Evolutionary conservation across 2,797 vertebrate genomes (phyloP).

Genomic region (Ctenopoma kingsleyae): DNA sequence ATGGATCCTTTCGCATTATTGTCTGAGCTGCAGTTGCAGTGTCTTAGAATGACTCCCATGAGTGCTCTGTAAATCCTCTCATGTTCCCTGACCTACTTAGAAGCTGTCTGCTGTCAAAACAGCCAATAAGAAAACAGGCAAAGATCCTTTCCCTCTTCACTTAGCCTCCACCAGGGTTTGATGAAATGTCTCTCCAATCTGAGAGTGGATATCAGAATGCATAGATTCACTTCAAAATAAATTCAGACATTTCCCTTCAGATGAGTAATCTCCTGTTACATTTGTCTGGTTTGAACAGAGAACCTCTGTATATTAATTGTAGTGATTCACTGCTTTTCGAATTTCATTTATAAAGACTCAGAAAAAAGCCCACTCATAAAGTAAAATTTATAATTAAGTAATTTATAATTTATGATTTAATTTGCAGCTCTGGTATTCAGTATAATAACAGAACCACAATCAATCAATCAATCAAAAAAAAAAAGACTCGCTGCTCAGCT

Average conservation of each 20-base stretch:
- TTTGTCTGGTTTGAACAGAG: slow-evolving; percentile 11
- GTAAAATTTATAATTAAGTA: slow-evolving; percentile 22
- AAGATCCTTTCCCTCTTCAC: slow-evolving; percentile 70
- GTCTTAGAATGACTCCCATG: slow-evolving; percentile 79
- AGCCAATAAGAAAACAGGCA: slow-evolving; percentile 82
- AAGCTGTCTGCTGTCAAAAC: slow-evolving; percentile 84
- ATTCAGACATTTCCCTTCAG: slow-evolving; percentile 31
- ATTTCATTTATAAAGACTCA: slow-evolving; percentile 10
- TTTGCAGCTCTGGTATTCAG: slow-evolving; percentile 15
- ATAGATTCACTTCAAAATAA: slow-evolving; percentile 43
- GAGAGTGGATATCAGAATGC: slow-evolving; percentile 51
- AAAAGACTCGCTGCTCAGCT: neutral
- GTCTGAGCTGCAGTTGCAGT: slow-evolving; percentile 76
- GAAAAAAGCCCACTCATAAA: neutral
- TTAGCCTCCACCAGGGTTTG: slow-evolving; percentile 59
- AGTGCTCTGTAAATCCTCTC: slow-evolving; percentile 83
- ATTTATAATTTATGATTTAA: slow-evolving; percentile 40
- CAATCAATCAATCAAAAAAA: slow-evolving; percentile 15
- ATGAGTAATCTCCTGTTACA: neutral
- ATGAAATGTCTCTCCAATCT: slow-evolving; percentile 64
- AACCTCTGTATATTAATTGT: slow-evolving; percentile 7
- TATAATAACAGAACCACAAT: slow-evolving; percentile 14
- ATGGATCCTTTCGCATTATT: slow-evolving; percentile 77
- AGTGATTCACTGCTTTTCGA: slow-evolving; percentile 17
- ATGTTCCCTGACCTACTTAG: slow-evolving; percentile 86